These are phyloP conservation scores for Amblyjoppa proteus DNA, from an alignment of 2,888 invertebrate genomes.

Conservation along the genomic window DNA sequence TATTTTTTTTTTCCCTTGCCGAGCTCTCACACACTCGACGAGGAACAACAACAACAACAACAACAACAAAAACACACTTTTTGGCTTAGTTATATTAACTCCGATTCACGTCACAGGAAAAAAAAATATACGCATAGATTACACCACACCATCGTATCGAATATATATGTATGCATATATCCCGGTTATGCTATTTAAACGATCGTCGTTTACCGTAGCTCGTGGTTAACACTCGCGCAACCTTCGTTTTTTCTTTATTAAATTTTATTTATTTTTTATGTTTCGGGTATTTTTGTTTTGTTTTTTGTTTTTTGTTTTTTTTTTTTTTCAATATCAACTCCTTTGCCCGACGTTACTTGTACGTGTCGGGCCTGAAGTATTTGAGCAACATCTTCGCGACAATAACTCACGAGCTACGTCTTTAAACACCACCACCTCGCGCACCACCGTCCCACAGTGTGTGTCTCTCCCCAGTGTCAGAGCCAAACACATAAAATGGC, in stretches of 20 bases:
- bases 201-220: constrained; percentile 53
- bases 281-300: too few relatives aligned
- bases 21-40: constrained; percentile 51
- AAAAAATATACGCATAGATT: constrained; percentile 43
- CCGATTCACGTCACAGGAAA: constrained; percentile 57
- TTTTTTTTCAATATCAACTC: background rate
- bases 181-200: constrained; percentile 6
- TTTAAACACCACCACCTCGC: constrained; percentile 64
- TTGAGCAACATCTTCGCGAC: constrained; percentile 80
- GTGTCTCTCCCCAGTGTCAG: constrained; percentile 77
- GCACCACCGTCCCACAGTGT: constrained; percentile 67
- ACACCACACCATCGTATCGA: constrained; percentile 58
- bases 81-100: constrained; percentile 20
- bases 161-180: constrained; percentile 8
- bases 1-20: background rate
- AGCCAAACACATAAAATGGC: constrained; percentile 84
- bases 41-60: constrained; percentile 32
- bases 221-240: constrained; percentile 30
- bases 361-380: constrained; percentile 80
- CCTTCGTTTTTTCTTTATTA: background rate
- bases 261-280: too few relatives aligned
- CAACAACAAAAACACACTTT: constrained; percentile 39
- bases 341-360: constrained; percentile 77
- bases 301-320: background rate
- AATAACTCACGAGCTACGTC: constrained; percentile 61